Percentiles rank a stretch among this genome's conserved stretches.
These are phyloP conservation scores for Zoanthus sansibaricus DNA, from an alignment of 92 coral and sea anemone species.

Conservation along the genomic window DNA sequence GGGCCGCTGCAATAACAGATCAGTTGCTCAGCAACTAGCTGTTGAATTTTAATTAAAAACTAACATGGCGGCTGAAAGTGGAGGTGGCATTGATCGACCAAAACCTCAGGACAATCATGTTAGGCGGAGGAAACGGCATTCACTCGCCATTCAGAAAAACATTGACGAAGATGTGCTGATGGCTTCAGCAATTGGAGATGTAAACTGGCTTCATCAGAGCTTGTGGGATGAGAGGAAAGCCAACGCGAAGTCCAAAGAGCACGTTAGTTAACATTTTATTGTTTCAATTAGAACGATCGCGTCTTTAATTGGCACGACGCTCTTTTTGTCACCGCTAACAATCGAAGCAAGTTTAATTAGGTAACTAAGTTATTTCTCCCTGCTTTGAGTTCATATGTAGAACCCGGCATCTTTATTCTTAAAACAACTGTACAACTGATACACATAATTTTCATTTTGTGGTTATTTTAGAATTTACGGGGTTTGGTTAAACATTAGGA, in stretches of 20 bases:
- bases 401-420: too few relatives aligned
- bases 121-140: constrained; percentile 82
- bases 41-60: not conserved
- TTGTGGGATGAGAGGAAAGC: constrained; percentile 80
- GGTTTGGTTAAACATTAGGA: too few relatives aligned
- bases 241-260: constrained; percentile 77
- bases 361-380: too few relatives aligned
- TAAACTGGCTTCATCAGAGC: constrained; percentile 94
- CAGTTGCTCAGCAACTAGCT: constrained; percentile 31
- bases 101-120: constrained; percentile 61
- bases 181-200: constrained; percentile 98
- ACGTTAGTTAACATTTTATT: constrained; percentile 58
- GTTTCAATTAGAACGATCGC: constrained; percentile 40
- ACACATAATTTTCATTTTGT: too few relatives aligned
- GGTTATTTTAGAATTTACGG: too few relatives aligned
- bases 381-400: too few relatives aligned
- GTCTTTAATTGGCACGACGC: not conserved
- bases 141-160: constrained; percentile 70
- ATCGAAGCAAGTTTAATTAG: too few relatives aligned
- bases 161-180: constrained; percentile 93
- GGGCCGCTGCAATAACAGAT: too few relatives aligned
- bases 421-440: too few relatives aligned
- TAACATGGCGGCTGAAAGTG: constrained; percentile 13
- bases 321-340: not conserved
- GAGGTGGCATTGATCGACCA: constrained; percentile 7